These are phyloP conservation scores for Drosophila bipectinata DNA, from an alignment of 1,140 invertebrate species.

Conservation along the genomic window DNA sequence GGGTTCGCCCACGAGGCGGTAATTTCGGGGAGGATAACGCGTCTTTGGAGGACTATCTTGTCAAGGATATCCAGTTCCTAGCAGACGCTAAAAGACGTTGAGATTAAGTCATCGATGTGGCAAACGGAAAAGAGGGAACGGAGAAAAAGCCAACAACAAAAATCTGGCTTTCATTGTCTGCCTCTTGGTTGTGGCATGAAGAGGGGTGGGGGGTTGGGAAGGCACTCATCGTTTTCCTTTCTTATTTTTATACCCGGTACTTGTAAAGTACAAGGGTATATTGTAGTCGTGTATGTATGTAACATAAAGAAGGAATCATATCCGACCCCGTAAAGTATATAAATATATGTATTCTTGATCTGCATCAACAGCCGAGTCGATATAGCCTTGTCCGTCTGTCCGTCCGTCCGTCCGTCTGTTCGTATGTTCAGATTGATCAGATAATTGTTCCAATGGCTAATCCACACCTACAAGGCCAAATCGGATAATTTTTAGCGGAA, in stretches of 20 bases:
- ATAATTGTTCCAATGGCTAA: no score
- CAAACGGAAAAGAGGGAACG: constrained; percentile 9
- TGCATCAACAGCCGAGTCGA: no score
- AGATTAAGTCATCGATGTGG: constrained; percentile 77
- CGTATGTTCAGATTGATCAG: no score
- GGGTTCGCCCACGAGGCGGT: constrained; percentile 31
- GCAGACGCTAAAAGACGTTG: constrained; percentile 73
- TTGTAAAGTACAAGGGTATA: no score
- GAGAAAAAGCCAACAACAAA: constrained; percentile 34
- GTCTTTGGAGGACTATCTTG: constrained; percentile 38
- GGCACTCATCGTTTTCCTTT: constrained; percentile 39
- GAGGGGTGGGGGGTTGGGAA: neutral
- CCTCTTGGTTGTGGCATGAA: neutral
- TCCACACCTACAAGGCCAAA: no score
- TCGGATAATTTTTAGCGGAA: no score
- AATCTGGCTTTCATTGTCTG: constrained; percentile 63
- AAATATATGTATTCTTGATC: no score
- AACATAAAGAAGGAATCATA: no score
- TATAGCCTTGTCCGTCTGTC: no score
- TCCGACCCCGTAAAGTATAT: no score
- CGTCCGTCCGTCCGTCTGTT: no score
- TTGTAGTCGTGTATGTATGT: no score
- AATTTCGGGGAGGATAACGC: neutral
- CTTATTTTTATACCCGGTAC: neutral
- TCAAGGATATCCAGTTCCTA: constrained; percentile 49